Percentiles rank a stretch among this genome's conserved stretches.
Evolutionary conservation across 2,113 vertebrate genomes (phyloP).

Genomic region (Danionella cerebrum): DNA sequence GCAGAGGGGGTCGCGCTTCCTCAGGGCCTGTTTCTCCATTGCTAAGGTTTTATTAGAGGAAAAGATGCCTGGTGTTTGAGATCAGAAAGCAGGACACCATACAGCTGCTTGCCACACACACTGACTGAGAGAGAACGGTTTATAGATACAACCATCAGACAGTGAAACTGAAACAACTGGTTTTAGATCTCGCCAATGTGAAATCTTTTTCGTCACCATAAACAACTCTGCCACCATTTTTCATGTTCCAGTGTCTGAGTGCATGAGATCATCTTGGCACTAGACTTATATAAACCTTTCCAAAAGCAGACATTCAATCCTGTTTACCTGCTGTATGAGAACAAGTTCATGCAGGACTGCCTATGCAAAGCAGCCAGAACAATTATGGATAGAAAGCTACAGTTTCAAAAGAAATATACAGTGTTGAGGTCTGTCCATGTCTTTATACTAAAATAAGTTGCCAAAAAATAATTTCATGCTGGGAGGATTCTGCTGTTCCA

Average conservation of each 20-base stretch:
- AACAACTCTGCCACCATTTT: too few relatives aligned
- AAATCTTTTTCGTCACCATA: too few relatives aligned
- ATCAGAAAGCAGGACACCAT: slow-evolving; percentile 48
- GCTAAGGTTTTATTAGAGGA: slow-evolving; percentile 52
- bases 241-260: not conserved
- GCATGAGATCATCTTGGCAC: not conserved
- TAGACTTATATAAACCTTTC: not conserved
- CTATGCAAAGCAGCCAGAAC: not conserved
- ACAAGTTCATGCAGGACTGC: not conserved
- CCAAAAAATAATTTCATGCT: not conserved
- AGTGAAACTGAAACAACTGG: too few relatives aligned
- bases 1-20: slow-evolving; percentile 20
- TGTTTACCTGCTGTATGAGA: not conserved
- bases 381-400: not conserved
- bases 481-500: not conserved
- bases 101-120: too few relatives aligned
- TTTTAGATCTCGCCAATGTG: too few relatives aligned
- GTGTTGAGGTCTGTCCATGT: not conserved
- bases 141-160: too few relatives aligned
- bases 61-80: slow-evolving; percentile 58
- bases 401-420: slow-evolving; percentile 2
- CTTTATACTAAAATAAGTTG: not conserved
- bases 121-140: too few relatives aligned
- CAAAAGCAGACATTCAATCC: not conserved
- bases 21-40: slow-evolving; percentile 39